Conservation (phyloP, 2,888 invertebrate genomes). For the Netelia inedita region DNA sequence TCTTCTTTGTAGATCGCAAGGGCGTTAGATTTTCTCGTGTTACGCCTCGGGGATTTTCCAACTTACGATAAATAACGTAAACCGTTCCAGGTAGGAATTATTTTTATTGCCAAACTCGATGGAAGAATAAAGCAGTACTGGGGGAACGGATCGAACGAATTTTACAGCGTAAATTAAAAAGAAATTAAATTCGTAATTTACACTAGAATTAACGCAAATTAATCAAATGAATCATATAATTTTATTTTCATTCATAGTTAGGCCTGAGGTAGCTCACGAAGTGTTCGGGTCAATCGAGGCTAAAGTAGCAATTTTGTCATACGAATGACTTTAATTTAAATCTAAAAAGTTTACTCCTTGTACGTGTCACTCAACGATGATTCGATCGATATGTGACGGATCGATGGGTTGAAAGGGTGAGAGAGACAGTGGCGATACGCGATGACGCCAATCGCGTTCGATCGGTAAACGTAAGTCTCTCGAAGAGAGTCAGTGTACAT, state of each 20-base stretch:
- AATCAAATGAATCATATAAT: neutral
- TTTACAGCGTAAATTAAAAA: neutral
- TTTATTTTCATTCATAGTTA: too few relatives aligned
- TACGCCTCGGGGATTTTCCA: conserved; percentile 52
- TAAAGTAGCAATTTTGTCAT: too few relatives aligned
- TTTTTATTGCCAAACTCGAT: conserved; percentile 50
- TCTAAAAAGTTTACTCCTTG: too few relatives aligned
- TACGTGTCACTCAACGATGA: neutral
- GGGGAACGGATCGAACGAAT: neutral
- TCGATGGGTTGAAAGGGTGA: neutral
- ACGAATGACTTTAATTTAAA: too few relatives aligned
- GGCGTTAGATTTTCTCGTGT: conserved; percentile 42
- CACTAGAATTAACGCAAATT: neutral
- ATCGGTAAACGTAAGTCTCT: conserved; percentile 25
- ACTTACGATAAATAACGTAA: conserved; percentile 55
- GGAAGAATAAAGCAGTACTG: conserved; percentile 20
- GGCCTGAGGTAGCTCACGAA: too few relatives aligned
- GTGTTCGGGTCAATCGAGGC: too few relatives aligned
- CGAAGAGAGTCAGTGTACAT: conserved; percentile 10
- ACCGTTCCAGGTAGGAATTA: conserved; percentile 20
- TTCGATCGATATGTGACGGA: neutral
- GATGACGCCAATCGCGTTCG: neutral
- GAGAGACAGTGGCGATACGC: neutral
- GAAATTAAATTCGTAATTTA: neutral
- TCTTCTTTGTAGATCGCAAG: conserved; percentile 24